Percentiles rank a stretch among this genome's conserved stretches.
phyloP scores from a whole-genome alignment of 2,113 vertebrate species.

The Erpornis zantholeuca region DNA sequence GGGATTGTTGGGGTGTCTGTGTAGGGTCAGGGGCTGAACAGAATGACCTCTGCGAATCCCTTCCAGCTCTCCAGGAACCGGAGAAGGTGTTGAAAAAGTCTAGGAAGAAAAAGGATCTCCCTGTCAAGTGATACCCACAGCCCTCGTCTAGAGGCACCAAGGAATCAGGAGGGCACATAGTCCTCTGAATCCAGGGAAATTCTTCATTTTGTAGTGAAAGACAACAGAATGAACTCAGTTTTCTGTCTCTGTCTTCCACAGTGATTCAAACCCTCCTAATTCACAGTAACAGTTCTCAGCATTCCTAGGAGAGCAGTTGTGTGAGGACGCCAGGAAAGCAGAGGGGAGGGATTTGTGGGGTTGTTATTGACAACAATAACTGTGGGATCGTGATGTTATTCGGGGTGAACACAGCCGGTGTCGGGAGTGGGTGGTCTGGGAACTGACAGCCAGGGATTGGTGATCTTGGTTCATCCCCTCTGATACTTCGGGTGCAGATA shows the following conservation, averaged over 20 bases:
- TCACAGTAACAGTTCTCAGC: not conserved
- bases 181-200: not conserved
- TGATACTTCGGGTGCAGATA: not conserved
- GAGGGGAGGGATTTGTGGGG: not conserved
- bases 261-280: not conserved
- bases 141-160: accelerated
- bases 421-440: not conserved
- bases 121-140: not conserved
- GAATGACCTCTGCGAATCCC: not conserved
- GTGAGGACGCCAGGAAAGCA: not conserved
- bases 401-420: accelerated
- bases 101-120: not conserved
- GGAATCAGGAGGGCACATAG: not conserved
- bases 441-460: not conserved
- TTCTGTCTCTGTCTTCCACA: not conserved
- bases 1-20: not conserved
- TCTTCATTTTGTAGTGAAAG: not conserved
- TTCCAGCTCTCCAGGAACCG: no score
- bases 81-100: not conserved
- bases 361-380: not conserved
- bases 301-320: not conserved
- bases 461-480: not conserved
- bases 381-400: accelerated
- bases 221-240: not conserved
- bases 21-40: not conserved